A percentile compares a stretch with the other conserved stretches of the same genome.
These are phyloP conservation scores for Vulpes lagopus DNA, from an alignment of 2,113 vertebrate species.

Conservation along the genomic window DNA sequence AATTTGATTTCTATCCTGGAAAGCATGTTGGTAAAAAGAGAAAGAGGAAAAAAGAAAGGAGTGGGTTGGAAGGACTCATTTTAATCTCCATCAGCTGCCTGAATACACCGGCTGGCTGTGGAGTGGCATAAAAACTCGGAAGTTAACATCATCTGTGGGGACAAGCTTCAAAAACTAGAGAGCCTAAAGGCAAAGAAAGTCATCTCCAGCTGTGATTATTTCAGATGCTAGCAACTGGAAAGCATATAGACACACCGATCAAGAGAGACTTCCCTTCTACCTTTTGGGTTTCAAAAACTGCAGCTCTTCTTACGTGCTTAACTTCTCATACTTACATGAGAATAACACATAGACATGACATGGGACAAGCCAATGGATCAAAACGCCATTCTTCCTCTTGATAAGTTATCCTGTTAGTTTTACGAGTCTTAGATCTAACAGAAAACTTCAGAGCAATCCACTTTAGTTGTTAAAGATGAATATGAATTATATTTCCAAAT, in stretches of 20 bases:
- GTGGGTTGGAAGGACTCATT: background rate
- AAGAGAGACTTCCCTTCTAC: background rate
- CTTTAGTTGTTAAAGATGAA: background rate
- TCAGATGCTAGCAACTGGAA: background rate
- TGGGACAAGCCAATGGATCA: background rate
- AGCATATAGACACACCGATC: background rate
- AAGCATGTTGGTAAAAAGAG: background rate
- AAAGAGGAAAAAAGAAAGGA: background rate
- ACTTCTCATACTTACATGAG: background rate
- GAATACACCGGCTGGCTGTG: background rate
- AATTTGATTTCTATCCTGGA: slow-evolving; percentile 4
- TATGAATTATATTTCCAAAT: background rate
- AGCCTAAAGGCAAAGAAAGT: background rate
- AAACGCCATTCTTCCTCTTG: background rate
- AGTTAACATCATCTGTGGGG: background rate
- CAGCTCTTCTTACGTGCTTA: background rate
- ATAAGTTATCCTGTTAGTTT: background rate
- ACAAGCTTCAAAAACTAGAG: background rate
- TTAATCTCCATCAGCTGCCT: background rate
- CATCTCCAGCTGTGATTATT: background rate
- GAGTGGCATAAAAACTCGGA: background rate
- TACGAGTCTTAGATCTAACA: background rate
- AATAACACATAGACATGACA: background rate
- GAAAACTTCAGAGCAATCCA: background rate
- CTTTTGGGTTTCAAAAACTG: background rate